A percentile compares a stretch with the other conserved stretches of the same genome.
These are phyloP conservation scores for Trisateles emortualis DNA, from an alignment of 2,888 invertebrate genomes.

Conservation along the genomic window DNA sequence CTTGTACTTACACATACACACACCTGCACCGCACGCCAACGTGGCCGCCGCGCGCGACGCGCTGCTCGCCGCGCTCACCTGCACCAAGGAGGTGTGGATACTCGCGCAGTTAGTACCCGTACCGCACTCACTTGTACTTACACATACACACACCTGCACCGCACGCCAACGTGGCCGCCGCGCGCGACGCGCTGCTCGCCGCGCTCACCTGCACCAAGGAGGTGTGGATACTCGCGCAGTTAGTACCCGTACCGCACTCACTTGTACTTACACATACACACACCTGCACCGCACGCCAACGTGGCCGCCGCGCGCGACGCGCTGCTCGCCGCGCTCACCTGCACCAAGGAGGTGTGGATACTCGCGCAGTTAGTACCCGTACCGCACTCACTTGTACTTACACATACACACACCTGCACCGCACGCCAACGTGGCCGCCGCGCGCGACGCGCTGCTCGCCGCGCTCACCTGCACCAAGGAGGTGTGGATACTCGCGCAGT, in stretches of 20 bases:
- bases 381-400: too few species aligned
- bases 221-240: constrained; percentile 82
- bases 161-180: constrained; percentile 89
- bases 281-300: constrained; percentile 87
- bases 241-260: constrained; percentile 44
- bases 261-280: too few species aligned
- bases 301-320: constrained; percentile 89
- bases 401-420: too few species aligned
- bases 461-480: constrained; percentile 90
- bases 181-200: constrained; percentile 88
- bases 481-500: constrained; percentile 82
- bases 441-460: constrained; percentile 88
- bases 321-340: constrained; percentile 89
- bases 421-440: constrained; percentile 89
- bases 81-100: constrained; percentile 87
- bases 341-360: constrained; percentile 87
- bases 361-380: constrained; percentile 67
- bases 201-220: constrained; percentile 90
- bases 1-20: too few species aligned
- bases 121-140: too few species aligned
- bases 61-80: constrained; percentile 89
- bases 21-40: constrained; percentile 87
- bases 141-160: too few species aligned
- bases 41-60: constrained; percentile 89
- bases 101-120: constrained; percentile 67